phyloP scores from a whole-genome alignment of 1,140 invertebrate species.

The Drosophila orosa region DNA sequence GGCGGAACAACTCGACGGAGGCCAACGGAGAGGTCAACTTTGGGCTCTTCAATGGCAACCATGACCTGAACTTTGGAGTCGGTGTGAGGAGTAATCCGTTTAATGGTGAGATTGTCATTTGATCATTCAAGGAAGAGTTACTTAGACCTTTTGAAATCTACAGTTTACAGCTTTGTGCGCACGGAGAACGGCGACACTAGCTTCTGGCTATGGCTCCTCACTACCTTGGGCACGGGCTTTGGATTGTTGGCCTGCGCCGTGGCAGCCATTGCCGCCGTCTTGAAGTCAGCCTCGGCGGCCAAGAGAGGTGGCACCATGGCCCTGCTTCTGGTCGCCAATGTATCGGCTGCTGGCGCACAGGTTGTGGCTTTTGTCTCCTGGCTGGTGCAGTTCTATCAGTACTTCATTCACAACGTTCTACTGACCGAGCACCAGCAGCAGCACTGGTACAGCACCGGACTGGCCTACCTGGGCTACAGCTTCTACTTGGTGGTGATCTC shows the following conservation, averaged over 20 bases:
- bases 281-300: slow-evolving; percentile 78
- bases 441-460: slow-evolving; percentile 75
- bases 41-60: slow-evolving; percentile 93
- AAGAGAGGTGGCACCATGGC: slow-evolving; percentile 79
- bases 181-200: slow-evolving; percentile 71
- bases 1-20: slow-evolving; percentile 88
- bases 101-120: slow-evolving; percentile 55
- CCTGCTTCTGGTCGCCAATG: slow-evolving; percentile 72
- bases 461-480: slow-evolving; percentile 80
- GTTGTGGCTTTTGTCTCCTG: slow-evolving; percentile 78
- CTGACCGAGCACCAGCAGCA: slow-evolving; percentile 64
- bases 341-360: slow-evolving; percentile 72
- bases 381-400: slow-evolving; percentile 80
- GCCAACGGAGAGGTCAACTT: slow-evolving; percentile 92
- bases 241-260: slow-evolving; percentile 74
- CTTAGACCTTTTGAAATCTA: neutral
- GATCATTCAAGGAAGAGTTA: neutral
- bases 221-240: slow-evolving; percentile 78
- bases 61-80: slow-evolving; percentile 92
- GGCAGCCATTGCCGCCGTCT: slow-evolving; percentile 77
- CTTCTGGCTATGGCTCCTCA: slow-evolving; percentile 80
- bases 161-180: slow-evolving; percentile 76
- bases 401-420: slow-evolving; percentile 79
- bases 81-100: slow-evolving; percentile 88
- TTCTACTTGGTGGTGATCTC: slow-evolving; percentile 80